Conservation (phyloP, 2,113 vertebrate species). For the Chloroceryle aenea region DNA sequence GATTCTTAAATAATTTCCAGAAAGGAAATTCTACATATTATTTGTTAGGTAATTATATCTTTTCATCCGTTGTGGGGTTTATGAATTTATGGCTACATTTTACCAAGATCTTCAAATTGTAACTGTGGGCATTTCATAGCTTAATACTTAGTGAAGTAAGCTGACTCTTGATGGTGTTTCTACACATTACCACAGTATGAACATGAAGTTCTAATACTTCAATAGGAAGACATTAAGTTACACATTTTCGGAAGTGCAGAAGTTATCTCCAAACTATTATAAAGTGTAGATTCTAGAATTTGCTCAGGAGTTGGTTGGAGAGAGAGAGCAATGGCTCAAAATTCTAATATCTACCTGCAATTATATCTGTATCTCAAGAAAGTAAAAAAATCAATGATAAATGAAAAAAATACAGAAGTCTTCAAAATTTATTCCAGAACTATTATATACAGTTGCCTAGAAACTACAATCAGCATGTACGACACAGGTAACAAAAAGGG, state of each 20-base stretch:
- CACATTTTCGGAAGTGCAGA: background rate
- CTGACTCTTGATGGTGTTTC: background rate
- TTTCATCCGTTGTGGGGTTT: background rate
- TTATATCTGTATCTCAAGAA: background rate
- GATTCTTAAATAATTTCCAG: background rate
- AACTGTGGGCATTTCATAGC: background rate
- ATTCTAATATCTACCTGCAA: background rate
- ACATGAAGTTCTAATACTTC: background rate
- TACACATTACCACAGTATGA: background rate
- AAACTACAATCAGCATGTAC: background rate
- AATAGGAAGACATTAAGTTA: background rate
- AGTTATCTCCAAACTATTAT: background rate
- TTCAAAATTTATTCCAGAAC: background rate
- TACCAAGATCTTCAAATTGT: background rate
- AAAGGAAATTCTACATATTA: background rate
- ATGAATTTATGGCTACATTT: background rate
- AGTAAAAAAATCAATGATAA: background rate
- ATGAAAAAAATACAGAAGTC: background rate
- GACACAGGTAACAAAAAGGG: background rate
- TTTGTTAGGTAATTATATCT: background rate
- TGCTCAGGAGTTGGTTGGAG: background rate
- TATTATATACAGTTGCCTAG: background rate
- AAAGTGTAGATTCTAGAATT: background rate
- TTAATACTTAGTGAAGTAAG: background rate
- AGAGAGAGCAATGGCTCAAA: background rate